A percentile compares a stretch with the other conserved stretches of the same genome.
These are phyloP conservation scores for Sebastes itinus DNA, from an alignment of 2,797 vertebrate genomes.

Conservation along the genomic window DNA sequence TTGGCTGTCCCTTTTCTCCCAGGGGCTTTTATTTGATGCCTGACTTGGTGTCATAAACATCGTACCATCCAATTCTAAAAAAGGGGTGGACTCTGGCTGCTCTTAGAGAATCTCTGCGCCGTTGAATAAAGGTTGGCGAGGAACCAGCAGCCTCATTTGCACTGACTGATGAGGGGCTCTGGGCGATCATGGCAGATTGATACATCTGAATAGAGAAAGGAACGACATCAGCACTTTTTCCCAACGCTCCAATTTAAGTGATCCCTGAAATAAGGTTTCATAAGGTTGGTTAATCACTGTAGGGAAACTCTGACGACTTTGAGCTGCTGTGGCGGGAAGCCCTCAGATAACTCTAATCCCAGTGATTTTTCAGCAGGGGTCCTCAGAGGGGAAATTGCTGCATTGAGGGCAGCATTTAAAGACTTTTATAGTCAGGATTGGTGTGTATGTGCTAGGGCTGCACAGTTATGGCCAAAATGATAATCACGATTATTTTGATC, in stretches of 20 bases:
- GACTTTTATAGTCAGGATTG: slow-evolving; percentile 25
- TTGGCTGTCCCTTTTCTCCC: slow-evolving; percentile 20
- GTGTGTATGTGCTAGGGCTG: not conserved
- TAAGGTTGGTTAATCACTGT: slow-evolving; percentile 50
- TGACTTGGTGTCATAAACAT: slow-evolving; percentile 47
- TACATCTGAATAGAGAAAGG: slow-evolving; percentile 29
- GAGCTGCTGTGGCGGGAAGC: not conserved
- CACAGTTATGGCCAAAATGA: no score
- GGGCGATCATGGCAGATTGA: slow-evolving; percentile 39
- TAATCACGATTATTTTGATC: no score
- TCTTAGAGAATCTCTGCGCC: slow-evolving; percentile 15
- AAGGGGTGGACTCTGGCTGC: not conserved
- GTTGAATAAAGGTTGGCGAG: slow-evolving; percentile 23
- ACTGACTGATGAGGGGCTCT: slow-evolving; percentile 37
- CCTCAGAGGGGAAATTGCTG: slow-evolving; percentile 24
- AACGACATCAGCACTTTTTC: slow-evolving; percentile 35
- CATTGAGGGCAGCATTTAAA: slow-evolving; percentile 46
- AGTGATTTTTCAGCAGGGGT: slow-evolving; percentile 26
- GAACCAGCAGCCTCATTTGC: slow-evolving; percentile 47
- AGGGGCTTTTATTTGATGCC: slow-evolving; percentile 23
- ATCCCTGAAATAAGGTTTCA: slow-evolving; percentile 41
- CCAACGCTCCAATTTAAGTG: slow-evolving; percentile 17
- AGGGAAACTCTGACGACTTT: slow-evolving; percentile 8
- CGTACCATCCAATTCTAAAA: slow-evolving; percentile 6
- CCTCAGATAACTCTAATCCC: slow-evolving; percentile 25